These are phyloP conservation scores for Nomada fucata DNA, from an alignment of 2,888 invertebrate species.

Conservation along the genomic window DNA sequence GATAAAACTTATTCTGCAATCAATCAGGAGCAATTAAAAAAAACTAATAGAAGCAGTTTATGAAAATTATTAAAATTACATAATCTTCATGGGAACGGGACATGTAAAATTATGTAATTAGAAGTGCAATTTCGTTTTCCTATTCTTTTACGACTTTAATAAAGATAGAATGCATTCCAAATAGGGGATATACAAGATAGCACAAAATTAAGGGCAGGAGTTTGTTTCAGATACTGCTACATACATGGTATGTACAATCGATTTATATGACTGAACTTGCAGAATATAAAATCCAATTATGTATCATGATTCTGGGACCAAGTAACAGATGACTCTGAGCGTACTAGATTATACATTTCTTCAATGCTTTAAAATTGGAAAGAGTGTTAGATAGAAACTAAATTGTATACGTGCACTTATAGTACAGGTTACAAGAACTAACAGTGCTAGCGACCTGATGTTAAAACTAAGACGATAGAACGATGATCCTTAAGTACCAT, in stretches of 20 bases:
- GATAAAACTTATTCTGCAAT: background rate
- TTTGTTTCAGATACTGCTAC: too few relatives aligned
- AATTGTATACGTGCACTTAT: too few relatives aligned
- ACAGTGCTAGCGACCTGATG: background rate
- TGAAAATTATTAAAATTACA: too few relatives aligned
- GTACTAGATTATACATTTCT: background rate
- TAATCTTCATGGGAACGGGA: background rate
- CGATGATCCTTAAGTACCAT: constrained; percentile 37
- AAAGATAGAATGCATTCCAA: background rate
- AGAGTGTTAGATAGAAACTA: too few relatives aligned
- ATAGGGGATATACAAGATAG: too few relatives aligned
- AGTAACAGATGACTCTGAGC: constrained; percentile 39
- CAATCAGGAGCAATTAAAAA: too few relatives aligned
- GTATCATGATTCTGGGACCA: background rate
- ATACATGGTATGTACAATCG: background rate
- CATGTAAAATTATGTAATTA: too few relatives aligned
- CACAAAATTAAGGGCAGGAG: too few relatives aligned
- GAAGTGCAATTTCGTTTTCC: too few relatives aligned
- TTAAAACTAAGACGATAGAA: constrained; percentile 5
- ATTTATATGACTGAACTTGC: background rate
- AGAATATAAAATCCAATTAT: background rate
- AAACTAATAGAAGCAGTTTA: too few relatives aligned
- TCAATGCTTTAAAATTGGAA: background rate
- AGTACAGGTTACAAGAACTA: too few relatives aligned
- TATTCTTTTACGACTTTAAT: background rate